Evolutionary conservation across 92 coral and sea anemone genomes (phyloP), one percentile per base, ranked within the genome.

Genomic region (Porites cylindrica): DNA sequence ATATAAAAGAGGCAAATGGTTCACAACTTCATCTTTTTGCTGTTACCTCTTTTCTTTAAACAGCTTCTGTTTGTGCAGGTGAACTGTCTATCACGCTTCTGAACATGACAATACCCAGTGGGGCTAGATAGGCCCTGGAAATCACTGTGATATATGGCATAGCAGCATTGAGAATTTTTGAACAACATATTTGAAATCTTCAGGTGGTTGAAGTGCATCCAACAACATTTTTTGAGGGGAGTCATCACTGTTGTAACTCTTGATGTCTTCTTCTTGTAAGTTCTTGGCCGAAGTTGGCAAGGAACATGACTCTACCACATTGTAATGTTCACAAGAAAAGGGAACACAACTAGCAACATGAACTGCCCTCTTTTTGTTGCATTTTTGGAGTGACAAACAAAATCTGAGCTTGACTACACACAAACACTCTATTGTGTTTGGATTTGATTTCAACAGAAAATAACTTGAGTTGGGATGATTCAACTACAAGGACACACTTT

Each of bases 71-170:
- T 10, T 14, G 38, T 7, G 26, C 79, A 56, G 17, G 4, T 6
- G 19, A 24, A 54, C 8, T 76, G 21, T 58, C 66, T 66, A 58
- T 56, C 51, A 21, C 10, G 16, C 51, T 59, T 58, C 29, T 54
- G 52, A 20, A 59, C 51, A 29, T 77, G 81, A 14, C 69, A 77
- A 29, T 26, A 77, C 1, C 81, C 81, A 7, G 32, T 61, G 67
- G 70, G 54, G 81, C 29, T 77, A 60, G 70, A 77, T 29, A 70
- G 52, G 26, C 61, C 60, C 59, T 72, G 58, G 23, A 32, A 77
- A 13, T 52, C 56, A 17, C 26, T 69, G 29, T n/a, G 20, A 60
- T 10, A 76, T 16, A 58, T 47, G 6, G 80, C 80, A 76, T 6
- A 76, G 68, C 24, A 76, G 20, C 32, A 13, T 6, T 59, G 23